Conservation (phyloP, 2,113 vertebrate species). For the Anthoscopus minutus region DNA sequence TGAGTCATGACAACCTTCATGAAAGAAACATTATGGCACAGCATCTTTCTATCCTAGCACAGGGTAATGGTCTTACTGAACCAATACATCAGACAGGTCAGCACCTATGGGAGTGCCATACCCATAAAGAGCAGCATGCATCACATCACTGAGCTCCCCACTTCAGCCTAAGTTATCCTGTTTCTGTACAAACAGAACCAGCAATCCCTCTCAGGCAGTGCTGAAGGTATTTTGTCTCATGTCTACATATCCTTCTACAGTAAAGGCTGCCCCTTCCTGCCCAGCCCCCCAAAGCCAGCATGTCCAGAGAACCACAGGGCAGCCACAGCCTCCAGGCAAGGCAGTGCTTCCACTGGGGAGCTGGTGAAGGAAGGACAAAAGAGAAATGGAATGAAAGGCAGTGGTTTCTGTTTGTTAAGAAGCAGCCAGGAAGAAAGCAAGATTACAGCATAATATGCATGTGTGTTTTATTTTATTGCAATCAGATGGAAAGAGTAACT, state of each 20-base stretch:
- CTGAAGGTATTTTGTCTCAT: not conserved
- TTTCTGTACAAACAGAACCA: not conserved
- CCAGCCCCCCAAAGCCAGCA: not conserved
- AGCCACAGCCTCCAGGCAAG: not conserved
- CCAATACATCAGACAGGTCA: not conserved
- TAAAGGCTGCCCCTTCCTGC: not conserved
- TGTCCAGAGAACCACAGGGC: rapidly evolving
- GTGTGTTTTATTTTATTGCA: not conserved
- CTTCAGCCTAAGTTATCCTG: not conserved
- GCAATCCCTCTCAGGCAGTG: not conserved
- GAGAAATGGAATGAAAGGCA: not conserved
- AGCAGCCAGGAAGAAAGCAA: slow-evolving; percentile 21
- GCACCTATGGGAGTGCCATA: not conserved
- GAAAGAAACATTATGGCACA: not conserved
- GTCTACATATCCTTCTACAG: not conserved
- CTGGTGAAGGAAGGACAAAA: not conserved
- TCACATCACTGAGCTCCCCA: not conserved
- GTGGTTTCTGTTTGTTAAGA: not conserved
- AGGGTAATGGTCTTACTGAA: not conserved
- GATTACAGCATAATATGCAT: not conserved
- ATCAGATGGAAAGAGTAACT: slow-evolving; percentile 33
- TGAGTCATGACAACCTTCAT: not conserved
- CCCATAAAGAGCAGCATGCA: not conserved
- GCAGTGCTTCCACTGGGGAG: not conserved
- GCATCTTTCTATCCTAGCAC: not conserved